Conservation (phyloP, 2,888 invertebrate species). For the Nycteola revayana region DNA sequence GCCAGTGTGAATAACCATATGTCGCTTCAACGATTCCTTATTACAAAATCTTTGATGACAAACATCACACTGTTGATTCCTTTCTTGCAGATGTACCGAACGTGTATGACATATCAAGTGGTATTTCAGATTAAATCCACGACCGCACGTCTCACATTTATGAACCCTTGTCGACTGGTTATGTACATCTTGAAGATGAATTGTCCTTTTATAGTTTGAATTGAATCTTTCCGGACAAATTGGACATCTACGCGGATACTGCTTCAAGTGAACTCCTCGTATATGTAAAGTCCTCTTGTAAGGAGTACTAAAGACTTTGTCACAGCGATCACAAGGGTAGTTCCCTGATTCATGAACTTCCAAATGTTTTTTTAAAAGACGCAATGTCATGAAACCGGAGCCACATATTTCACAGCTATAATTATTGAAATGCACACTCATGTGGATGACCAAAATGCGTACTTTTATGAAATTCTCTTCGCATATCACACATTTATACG, state of each 20-base stretch:
- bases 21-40: conserved; percentile 79
- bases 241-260: conserved; percentile 65
- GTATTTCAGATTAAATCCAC: conserved; percentile 69
- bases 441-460: conserved; percentile 67
- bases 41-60: conserved; percentile 79
- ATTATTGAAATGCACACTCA: conserved; percentile 75
- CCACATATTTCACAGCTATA: conserved; percentile 76
- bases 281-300: conserved; percentile 66
- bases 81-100: conserved; percentile 72
- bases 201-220: conserved; percentile 69
- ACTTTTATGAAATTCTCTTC: conserved; percentile 66
- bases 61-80: conserved; percentile 77
- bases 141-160: conserved; percentile 69
- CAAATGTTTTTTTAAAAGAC: conserved; percentile 68
- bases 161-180: conserved; percentile 71
- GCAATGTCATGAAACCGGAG: conserved; percentile 69
- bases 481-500: conserved; percentile 66
- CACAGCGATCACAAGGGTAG: conserved; percentile 66
- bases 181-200: conserved; percentile 73
- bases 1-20: conserved; percentile 81
- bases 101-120: conserved; percentile 69
- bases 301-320: conserved; percentile 65
- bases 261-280: conserved; percentile 68
- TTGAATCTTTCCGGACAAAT: conserved; percentile 74
- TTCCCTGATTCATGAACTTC: conserved; percentile 72